phyloP scores from a whole-genome alignment of 2,797 vertebrate genomes.

The Onychomys arenicola region DNA sequence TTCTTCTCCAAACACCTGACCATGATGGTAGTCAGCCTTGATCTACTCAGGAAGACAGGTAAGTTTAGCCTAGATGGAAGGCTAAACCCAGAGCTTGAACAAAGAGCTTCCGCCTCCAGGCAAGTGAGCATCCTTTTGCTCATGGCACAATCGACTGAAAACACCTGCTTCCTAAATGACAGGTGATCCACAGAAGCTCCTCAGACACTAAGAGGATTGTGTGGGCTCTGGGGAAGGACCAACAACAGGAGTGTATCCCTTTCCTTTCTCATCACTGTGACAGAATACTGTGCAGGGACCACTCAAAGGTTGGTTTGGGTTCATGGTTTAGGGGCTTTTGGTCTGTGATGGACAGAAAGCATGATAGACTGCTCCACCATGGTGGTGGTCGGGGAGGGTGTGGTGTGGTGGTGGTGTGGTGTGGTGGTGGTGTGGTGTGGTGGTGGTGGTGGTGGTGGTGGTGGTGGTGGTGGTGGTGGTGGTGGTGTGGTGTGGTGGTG shows the following conservation, averaged over 20 bases:
- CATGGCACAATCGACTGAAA: background rate
- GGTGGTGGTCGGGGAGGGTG: too few relatives aligned
- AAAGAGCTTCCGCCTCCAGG: background rate
- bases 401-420: too few relatives aligned
- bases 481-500: fast-evolving
- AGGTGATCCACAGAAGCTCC: background rate
- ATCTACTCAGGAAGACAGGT: background rate
- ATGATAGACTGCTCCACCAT: background rate
- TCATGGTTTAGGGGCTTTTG: background rate
- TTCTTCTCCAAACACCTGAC: background rate
- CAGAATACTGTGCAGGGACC: background rate
- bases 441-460: too few relatives aligned
- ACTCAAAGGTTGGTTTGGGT: background rate
- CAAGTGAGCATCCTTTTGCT: background rate
- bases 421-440: too few relatives aligned
- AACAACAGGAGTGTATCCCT: background rate
- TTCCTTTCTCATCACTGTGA: background rate
- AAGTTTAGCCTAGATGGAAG: background rate
- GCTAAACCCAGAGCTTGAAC: background rate
- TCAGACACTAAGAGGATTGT: background rate
- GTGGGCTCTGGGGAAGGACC: too few relatives aligned
- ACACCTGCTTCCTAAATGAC: background rate
- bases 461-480: fast-evolving
- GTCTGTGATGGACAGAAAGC: too few relatives aligned
- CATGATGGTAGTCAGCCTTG: too few relatives aligned